Evolutionary conservation across 1,140 invertebrate species (phyloP).

Genomic region (Drosophila sturtevanti): DNA sequence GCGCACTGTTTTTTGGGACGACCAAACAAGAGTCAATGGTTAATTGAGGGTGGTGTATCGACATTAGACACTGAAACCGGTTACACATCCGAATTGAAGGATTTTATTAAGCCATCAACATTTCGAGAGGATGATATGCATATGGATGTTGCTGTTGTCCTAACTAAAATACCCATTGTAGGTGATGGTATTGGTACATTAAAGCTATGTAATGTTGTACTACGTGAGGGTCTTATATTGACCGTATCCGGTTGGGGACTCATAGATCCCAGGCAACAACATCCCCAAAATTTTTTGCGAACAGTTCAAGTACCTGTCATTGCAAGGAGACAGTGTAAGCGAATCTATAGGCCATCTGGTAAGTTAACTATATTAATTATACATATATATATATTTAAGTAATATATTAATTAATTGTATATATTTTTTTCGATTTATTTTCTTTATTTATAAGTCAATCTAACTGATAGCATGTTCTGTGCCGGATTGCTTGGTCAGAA

Average conservation of each 20-base stretch:
- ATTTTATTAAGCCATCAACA: constrained; percentile 10
- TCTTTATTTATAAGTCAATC: not conserved
- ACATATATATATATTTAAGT: not conserved
- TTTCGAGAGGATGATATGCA: constrained; percentile 34
- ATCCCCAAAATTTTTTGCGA: constrained; percentile 28
- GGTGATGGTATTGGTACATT: constrained; percentile 18
- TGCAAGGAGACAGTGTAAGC: constrained; percentile 20
- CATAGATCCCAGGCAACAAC: not conserved
- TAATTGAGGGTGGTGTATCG: constrained; percentile 36
- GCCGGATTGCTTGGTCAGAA: constrained; percentile 42
- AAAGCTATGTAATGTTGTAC: constrained; percentile 18
- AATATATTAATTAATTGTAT: not conserved
- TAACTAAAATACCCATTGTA: constrained; percentile 9
- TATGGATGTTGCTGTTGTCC: constrained; percentile 60
- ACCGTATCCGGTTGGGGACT: constrained; percentile 63
- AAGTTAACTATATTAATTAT: not conserved
- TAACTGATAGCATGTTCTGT: constrained; percentile 63
- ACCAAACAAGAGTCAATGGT: not conserved
- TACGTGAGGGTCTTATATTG: not conserved
- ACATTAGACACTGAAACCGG: constrained; percentile 19
- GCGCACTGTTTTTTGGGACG: constrained; percentile 57
- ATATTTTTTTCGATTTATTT: not conserved
- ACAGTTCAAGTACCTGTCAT: constrained; percentile 50
- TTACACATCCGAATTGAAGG: not conserved
- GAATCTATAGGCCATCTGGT: constrained; percentile 31